Percentiles rank a stretch among this genome's conserved stretches.
These are phyloP conservation scores for Podocnemis expansa DNA, from an alignment of 2,113 vertebrate species.

Conservation along the genomic window DNA sequence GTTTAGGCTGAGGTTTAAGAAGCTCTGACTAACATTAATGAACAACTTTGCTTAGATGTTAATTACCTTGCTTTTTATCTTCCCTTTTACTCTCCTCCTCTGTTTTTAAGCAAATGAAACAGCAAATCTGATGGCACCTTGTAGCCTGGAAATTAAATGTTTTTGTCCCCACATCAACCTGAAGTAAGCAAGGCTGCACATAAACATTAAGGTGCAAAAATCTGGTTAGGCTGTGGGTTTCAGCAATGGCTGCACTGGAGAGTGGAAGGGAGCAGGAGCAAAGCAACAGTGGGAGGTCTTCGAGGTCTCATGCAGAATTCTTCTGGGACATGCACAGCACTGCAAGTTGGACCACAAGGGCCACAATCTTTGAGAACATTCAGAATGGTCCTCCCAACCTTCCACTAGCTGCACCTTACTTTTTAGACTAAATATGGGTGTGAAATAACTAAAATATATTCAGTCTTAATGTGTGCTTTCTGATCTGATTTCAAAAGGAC, in stretches of 20 bases:
- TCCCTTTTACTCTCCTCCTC: background rate
- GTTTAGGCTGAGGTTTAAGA: background rate
- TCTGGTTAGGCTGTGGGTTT: background rate
- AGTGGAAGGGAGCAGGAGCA: background rate
- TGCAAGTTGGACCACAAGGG: background rate
- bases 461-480: conserved; percentile 25
- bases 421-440: conserved; percentile 27
- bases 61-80: background rate
- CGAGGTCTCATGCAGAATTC: background rate
- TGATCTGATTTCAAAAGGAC: conserved; percentile 42
- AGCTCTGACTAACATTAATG: background rate
- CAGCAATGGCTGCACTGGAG: background rate
- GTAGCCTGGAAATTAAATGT: conserved; percentile 29
- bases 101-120: background rate
- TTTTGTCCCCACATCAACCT: conserved; percentile 21
- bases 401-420: background rate
- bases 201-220: conserved; percentile 10
- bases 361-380: background rate
- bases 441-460: conserved; percentile 44
- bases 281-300: accelerated
- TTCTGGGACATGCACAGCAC: background rate
- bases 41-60: background rate
- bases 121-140: background rate
- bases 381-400: background rate
- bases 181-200: background rate